These are phyloP conservation scores for Drosophila koepferae DNA, from an alignment of 2,888 invertebrate species.

Conservation along the genomic window DNA sequence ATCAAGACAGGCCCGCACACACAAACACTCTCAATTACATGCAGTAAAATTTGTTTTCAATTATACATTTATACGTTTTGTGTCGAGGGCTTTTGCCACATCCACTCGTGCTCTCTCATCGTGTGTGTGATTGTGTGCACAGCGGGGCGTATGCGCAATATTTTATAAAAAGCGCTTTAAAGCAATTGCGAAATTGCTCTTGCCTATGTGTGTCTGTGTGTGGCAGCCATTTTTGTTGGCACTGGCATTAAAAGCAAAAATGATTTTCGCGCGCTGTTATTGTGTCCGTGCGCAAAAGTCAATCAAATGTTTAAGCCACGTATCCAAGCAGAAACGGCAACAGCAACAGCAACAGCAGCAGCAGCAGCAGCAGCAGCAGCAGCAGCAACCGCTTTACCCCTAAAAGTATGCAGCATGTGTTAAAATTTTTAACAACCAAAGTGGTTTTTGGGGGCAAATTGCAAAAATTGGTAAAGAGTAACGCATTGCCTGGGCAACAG, in stretches of 20 bases:
- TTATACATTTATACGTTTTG: constrained; percentile 70
- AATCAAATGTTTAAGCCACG: constrained; percentile 64
- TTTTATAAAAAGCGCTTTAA: constrained; percentile 57
- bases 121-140: constrained; percentile 24
- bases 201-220: constrained; percentile 24
- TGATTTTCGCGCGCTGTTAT: constrained; percentile 39
- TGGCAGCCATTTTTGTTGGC: constrained; percentile 20
- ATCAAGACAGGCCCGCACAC: constrained; percentile 63
- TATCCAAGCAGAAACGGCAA: constrained; percentile 42
- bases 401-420: constrained; percentile 61
- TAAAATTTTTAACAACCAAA: constrained; percentile 66
- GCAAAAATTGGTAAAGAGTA: constrained; percentile 61
- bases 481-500: constrained; percentile 53
- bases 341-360: constrained; percentile 20
- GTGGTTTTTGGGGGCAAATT: constrained; percentile 55
- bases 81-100: constrained; percentile 25
- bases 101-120: background rate
- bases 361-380: constrained; percentile 16
- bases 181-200: constrained; percentile 50
- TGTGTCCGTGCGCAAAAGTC: constrained; percentile 58
- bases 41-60: constrained; percentile 79
- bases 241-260: constrained; percentile 55
- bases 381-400: background rate
- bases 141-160: constrained; percentile 72
- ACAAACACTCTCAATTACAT: constrained; percentile 66